Conservation (phyloP, 2,797 vertebrate genomes). For the Sparus aurata region DNA sequence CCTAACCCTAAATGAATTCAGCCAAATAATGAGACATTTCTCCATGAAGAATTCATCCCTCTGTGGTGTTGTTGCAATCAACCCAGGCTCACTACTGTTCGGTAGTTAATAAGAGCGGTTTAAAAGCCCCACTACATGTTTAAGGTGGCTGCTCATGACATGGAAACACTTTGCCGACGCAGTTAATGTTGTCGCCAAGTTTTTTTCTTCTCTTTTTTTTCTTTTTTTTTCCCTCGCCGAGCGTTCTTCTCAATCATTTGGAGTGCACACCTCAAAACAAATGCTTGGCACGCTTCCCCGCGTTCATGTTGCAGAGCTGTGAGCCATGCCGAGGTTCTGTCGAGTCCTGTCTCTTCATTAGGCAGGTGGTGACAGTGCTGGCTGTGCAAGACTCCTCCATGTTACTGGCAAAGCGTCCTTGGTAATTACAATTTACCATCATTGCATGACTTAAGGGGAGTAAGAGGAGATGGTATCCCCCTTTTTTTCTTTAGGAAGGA, state of each 20-base stretch:
- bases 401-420: constrained; percentile 66
- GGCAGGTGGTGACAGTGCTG: constrained; percentile 77
- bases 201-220: constrained; percentile 26
- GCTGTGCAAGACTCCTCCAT: constrained; percentile 56
- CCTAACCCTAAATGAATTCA: neutral
- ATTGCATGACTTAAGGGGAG: constrained; percentile 48
- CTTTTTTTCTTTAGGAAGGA: constrained; percentile 39
- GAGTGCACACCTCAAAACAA: constrained; percentile 72
- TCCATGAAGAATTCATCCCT: neutral
- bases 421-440: constrained; percentile 74
- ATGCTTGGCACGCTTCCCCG: constrained; percentile 52
- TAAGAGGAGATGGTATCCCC: constrained; percentile 31
- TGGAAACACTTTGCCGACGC: constrained; percentile 60
- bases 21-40: neutral
- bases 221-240: constrained; percentile 9
- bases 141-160: constrained; percentile 67
- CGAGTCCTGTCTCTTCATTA: constrained; percentile 77
- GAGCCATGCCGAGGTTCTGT: constrained; percentile 70
- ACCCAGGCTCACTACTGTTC: constrained; percentile 34
- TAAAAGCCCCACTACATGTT: constrained; percentile 42
- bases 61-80: constrained; percentile 9
- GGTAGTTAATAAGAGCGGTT: constrained; percentile 35
- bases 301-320: constrained; percentile 58
- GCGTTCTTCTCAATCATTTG: constrained; percentile 65
- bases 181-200: constrained; percentile 64